Conservation (phyloP, 2,113 vertebrate species). For the Pimephales promelas region DNA sequence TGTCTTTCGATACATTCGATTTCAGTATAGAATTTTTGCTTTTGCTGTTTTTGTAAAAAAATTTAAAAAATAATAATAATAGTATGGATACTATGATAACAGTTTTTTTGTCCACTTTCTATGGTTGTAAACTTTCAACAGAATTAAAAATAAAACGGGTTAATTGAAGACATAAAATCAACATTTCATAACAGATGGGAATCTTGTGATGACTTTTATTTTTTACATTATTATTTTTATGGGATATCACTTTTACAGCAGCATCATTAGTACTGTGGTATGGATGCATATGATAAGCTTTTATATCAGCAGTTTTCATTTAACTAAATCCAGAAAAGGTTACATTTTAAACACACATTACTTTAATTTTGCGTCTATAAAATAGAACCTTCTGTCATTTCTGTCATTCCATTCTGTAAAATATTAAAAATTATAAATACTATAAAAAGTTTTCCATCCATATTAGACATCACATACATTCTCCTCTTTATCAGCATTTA, state of each 20-base stretch:
- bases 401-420: not conserved
- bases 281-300: not conserved
- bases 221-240: not conserved
- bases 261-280: not conserved
- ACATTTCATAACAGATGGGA: not conserved
- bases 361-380: not conserved
- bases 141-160: not conserved
- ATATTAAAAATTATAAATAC: slow-evolving; percentile 1
- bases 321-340: not conserved
- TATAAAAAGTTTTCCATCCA: slow-evolving; percentile 1
- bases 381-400: not conserved
- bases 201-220: not conserved
- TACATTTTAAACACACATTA: not conserved
- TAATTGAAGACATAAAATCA: not conserved
- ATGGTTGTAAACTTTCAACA: not conserved
- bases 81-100: not conserved
- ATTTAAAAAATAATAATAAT: not conserved
- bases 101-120: not conserved
- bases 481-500: not conserved
- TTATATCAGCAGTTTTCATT: not conserved
- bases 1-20: not conserved
- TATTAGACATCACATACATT: not conserved
- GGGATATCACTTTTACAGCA: not conserved
- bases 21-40: not conserved
- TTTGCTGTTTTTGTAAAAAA: not conserved